phyloP scores from a whole-genome alignment of 2,797 vertebrate species.

The Falco rusticolus region DNA sequence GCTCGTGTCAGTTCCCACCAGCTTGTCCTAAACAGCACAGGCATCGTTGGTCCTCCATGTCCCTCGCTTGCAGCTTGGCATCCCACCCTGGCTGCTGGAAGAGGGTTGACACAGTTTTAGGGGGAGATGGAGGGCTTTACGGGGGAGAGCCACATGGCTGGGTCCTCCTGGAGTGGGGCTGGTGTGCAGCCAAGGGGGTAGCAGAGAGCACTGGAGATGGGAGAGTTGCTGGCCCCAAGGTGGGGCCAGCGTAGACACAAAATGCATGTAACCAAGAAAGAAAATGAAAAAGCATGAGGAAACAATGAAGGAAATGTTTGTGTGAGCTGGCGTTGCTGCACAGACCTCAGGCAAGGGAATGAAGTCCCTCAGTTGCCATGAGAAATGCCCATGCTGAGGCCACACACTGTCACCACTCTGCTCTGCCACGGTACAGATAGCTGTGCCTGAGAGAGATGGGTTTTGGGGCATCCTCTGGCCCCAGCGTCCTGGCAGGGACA shows the following conservation, averaged over 20 bases:
- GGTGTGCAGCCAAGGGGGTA: not conserved
- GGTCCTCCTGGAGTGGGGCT: not conserved
- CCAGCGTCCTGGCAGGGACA: not conserved
- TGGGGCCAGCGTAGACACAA: not conserved
- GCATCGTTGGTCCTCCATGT: not conserved
- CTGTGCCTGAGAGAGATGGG: not conserved
- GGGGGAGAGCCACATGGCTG: fast-evolving
- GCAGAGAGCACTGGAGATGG: not conserved
- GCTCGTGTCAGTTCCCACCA: not conserved
- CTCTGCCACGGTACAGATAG: fast-evolving
- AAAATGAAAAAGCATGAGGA: not conserved
- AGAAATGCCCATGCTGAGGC: not conserved
- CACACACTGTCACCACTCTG: fast-evolving
- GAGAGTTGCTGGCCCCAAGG: not conserved
- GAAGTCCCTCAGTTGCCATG: fast-evolving
- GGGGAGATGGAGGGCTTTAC: not conserved
- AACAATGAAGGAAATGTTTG: not conserved
- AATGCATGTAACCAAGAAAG: not conserved
- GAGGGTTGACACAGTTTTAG: not conserved
- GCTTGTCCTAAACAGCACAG: not conserved
- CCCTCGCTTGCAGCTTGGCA: not conserved
- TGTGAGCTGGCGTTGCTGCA: not conserved
- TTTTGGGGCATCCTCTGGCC: not conserved
- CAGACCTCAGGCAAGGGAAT: not conserved
- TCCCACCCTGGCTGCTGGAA: not conserved